Conservation (phyloP, 2,113 vertebrate genomes). For the Neomonachus schauinslandi region DNA sequence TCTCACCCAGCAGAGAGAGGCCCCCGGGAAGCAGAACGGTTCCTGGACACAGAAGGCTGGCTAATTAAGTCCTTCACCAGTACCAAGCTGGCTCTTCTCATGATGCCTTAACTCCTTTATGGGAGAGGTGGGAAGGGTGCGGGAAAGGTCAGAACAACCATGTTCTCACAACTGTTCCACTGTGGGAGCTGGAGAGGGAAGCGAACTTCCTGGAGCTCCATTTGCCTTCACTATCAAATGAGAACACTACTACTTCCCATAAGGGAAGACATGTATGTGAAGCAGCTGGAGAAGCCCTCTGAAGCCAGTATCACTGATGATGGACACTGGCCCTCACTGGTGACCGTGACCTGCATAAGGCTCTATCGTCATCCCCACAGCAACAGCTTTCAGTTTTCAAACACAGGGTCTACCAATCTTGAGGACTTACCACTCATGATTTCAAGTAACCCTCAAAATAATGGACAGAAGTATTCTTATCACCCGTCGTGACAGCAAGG, state of each 20-base stretch:
- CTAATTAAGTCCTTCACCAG: neutral
- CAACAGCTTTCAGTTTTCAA: neutral
- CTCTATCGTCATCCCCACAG: neutral
- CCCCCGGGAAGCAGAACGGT: neutral
- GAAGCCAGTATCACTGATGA: neutral
- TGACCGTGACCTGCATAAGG: neutral
- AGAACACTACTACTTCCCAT: neutral
- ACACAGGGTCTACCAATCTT: neutral
- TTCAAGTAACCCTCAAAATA: conserved; percentile 31
- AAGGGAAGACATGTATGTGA: neutral
- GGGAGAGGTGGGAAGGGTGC: neutral
- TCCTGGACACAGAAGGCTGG: neutral
- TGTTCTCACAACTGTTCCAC: neutral
- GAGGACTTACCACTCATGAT: neutral
- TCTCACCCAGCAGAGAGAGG: neutral
- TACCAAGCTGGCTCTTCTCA: neutral
- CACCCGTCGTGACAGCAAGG: neutral
- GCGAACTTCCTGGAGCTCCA: neutral
- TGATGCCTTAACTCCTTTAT: neutral
- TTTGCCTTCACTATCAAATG: neutral
- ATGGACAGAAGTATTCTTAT: neutral
- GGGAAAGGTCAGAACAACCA: neutral
- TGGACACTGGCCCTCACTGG: neutral
- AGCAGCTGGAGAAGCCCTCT: neutral
- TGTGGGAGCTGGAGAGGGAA: neutral